Conservation (phyloP, 2,797 vertebrate genomes). For the Cyprinella venusta region DNA sequence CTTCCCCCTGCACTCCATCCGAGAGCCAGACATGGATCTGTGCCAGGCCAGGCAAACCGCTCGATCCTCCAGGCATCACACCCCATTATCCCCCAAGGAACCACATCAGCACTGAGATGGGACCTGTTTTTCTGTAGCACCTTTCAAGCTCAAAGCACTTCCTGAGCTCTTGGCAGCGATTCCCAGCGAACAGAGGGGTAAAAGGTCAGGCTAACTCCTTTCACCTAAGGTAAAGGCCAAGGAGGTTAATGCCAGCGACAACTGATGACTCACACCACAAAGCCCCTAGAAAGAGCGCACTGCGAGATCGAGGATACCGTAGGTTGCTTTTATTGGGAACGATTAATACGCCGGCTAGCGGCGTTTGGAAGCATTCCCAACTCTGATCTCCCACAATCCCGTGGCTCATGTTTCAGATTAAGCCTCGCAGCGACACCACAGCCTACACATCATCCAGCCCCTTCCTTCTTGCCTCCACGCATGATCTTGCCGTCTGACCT, state of each 20-base stretch:
- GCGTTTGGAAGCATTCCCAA: slow-evolving; percentile 67
- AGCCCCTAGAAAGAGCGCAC: slow-evolving; percentile 43
- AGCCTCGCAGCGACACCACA: slow-evolving; percentile 58
- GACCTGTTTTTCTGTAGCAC: slow-evolving; percentile 48
- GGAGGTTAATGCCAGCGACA: slow-evolving; percentile 34
- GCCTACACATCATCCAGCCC: slow-evolving; percentile 49
- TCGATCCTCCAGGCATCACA: slow-evolving; percentile 29
- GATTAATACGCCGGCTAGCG: slow-evolving; percentile 64
- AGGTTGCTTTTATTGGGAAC: slow-evolving; percentile 71
- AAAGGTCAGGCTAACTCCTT: slow-evolving; percentile 33
- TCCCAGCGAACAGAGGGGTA: not conserved
- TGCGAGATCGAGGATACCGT: slow-evolving; percentile 66
- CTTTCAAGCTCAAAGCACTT: slow-evolving; percentile 50
- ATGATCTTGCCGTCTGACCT: slow-evolving; percentile 38
- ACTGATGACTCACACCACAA: slow-evolving; percentile 63
- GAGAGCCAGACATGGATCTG: slow-evolving; percentile 49
- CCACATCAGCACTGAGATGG: slow-evolving; percentile 15
- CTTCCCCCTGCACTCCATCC: slow-evolving; percentile 56
- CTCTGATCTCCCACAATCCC: slow-evolving; percentile 60
- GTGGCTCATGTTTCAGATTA: slow-evolving; percentile 74
- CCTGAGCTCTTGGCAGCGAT: slow-evolving; percentile 25
- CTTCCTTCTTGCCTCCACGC: slow-evolving; percentile 40
- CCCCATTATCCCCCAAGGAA: slow-evolving; percentile 37
- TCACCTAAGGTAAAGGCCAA: slow-evolving; percentile 7
- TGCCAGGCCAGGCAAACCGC: slow-evolving; percentile 48